These are phyloP conservation scores for Nasonovia ribisnigri DNA, from an alignment of 2,888 invertebrate genomes.

Conservation along the genomic window DNA sequence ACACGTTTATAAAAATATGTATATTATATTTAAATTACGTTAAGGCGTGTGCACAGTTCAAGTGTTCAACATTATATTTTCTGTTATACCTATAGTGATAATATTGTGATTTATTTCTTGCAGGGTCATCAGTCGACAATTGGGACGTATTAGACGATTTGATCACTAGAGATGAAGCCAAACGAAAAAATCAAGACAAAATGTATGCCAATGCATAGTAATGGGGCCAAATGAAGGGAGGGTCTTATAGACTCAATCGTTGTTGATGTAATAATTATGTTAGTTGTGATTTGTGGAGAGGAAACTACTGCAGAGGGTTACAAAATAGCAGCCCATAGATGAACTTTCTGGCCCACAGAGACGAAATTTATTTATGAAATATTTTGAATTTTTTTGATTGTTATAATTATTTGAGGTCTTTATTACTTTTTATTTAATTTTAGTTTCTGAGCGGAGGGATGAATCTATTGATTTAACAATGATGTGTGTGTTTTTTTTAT, in stretches of 20 bases:
- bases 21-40: not conserved
- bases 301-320: not conserved
- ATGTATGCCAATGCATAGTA: not conserved
- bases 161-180: constrained; percentile 37
- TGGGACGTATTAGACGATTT: constrained; percentile 54
- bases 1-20: not conserved
- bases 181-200: constrained; percentile 33
- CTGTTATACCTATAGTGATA: not conserved
- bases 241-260: not conserved
- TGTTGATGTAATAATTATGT: not conserved
- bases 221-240: not conserved
- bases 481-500: too few relatives aligned
- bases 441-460: too few relatives aligned
- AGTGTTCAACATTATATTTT: not conserved
- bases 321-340: not conserved
- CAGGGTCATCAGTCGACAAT: constrained; percentile 1
- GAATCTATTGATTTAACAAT: too few relatives aligned
- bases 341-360: not conserved
- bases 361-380: not conserved
- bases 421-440: not conserved
- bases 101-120: constrained; percentile 3
- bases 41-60: not conserved
- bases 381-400: not conserved
- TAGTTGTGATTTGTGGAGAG: not conserved
- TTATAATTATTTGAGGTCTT: not conserved